These are phyloP conservation scores for Drosophila yakuba DNA, from an alignment of 1,140 invertebrate genomes.

Conservation along the genomic window DNA sequence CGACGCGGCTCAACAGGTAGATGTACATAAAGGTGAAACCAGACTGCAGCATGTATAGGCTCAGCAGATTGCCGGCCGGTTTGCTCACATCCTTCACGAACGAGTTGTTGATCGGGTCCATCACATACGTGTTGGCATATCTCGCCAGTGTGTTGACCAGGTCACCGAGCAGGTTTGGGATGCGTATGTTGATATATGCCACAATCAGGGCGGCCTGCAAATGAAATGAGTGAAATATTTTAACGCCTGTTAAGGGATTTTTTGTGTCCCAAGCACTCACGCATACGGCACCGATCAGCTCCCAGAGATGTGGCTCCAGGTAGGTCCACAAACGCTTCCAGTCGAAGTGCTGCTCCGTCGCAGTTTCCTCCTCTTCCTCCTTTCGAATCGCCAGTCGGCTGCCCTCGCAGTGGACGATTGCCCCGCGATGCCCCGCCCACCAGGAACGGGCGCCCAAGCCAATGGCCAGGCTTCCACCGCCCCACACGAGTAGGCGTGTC, in stretches of 20 bases:
- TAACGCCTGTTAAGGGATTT: too few relatives aligned
- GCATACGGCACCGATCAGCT: conserved; percentile 86
- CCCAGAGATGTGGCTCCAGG: conserved; percentile 86
- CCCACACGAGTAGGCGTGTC: conserved; percentile 54
- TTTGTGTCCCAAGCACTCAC: conserved; percentile 82
- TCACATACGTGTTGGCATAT: conserved; percentile 85
- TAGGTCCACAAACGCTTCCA: conserved; percentile 88
- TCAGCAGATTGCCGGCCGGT: conserved; percentile 88
- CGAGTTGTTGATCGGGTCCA: conserved; percentile 69
- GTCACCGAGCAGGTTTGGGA: conserved; percentile 91
- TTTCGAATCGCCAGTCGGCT: conserved; percentile 67
- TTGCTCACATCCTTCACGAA: conserved; percentile 88
- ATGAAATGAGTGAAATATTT: not conserved
- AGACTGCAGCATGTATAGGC: conserved; percentile 91
- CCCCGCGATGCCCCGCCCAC: conserved; percentile 21
- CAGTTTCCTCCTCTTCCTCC: conserved; percentile 71
- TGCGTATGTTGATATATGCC: conserved; percentile 92
- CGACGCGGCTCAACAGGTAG: conserved; percentile 92
- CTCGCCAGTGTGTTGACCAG: conserved; percentile 91
- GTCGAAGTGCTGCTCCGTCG: conserved; percentile 85
- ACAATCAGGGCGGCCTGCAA: conserved; percentile 92
- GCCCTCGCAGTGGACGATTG: conserved; percentile 59
- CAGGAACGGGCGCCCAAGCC: conserved; percentile 59
- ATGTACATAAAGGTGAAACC: conserved; percentile 96
- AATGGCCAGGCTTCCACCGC: conserved; percentile 59